Base-by-base conservation (phyloP, 2,797 vertebrate genomes). In the Cyprinella venusta region DNA sequence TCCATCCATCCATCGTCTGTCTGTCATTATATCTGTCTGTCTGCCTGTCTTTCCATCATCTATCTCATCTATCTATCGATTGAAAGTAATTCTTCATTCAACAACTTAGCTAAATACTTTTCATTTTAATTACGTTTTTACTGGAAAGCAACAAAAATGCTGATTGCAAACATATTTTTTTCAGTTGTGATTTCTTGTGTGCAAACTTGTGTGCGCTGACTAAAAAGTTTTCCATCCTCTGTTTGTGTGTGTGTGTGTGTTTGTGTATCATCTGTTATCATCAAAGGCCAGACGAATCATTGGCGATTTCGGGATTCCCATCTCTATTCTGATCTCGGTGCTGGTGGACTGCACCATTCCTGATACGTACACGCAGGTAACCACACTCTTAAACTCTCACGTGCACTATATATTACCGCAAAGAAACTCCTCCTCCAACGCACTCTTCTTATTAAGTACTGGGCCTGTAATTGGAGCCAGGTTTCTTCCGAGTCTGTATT, bases 301-400 rank as follows among this genome's bases (percentile, higher is more conserved):
- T 0, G 98, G 98, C 70, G 98, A 99, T 88, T 99, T 99, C 0
- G 98, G 98, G 80, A 97, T 99, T 84, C 98, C 98, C 36, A 99
- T 99, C 90, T 98, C 98, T 15, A 98, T 99, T 86, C 90, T 99
- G 83, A 89, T 98, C 75, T 98, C 97, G 83, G 97, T 99, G 26
- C 83, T 98, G 18, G 92, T 99, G 89, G 97, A 98, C 89, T 96
- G 95, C 81, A 93, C 91, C 80, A 95, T 99, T 36, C 95, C 97
- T 45, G 96, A 98, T 86, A 98, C 97, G 0, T 99, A 98, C 91
- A 99, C 97, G 0, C 97, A 99, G 96, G 97, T 97, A 91, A 89
- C 10, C 12, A 6, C 4, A 56, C 36, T 68, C 52, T 30, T 26
- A 56, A 50, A 72, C 50, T 50, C 16, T 63, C 12, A 50, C 69